Conservation (phyloP, 2,888 invertebrate genomes). For the Megamerina dolium region DNA sequence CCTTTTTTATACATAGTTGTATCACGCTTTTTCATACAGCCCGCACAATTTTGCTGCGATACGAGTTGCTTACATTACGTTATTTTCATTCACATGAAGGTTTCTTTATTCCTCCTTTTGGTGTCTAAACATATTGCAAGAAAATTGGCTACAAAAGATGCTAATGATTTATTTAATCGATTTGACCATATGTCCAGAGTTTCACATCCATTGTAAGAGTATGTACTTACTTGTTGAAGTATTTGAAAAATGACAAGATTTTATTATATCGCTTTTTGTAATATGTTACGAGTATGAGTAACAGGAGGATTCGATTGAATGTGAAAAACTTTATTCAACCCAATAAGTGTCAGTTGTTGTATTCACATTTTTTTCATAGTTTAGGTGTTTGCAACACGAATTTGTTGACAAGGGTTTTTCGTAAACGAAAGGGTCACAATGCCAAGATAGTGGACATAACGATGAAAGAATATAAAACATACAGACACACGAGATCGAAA, state of each 20-base stretch:
- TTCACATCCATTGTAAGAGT: conserved; percentile 11
- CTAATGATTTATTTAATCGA: conserved; percentile 50
- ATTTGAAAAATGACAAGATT: conserved; percentile 40
- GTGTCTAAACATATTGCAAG: conserved; percentile 28
- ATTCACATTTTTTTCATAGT: conserved; percentile 35
- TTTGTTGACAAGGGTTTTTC: conserved; percentile 36
- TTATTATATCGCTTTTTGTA: conserved; percentile 14
- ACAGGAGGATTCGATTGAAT: too few species aligned
- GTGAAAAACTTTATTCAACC: too few species aligned
- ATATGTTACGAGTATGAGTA: conserved; percentile 13
- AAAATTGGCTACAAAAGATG: conserved; percentile 46
- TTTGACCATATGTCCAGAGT: conserved; percentile 44
- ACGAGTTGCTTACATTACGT: too few species aligned
- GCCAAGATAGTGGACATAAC: too few species aligned
- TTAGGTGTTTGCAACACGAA: conserved; percentile 20
- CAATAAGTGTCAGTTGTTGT: conserved; percentile 26
- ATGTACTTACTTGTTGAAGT: conserved; percentile 6
- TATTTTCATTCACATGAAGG: too few species aligned
- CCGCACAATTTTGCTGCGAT: too few species aligned
- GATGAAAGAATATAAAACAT: too few species aligned
- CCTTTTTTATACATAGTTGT: too few species aligned
- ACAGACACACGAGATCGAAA: conserved; percentile 7
- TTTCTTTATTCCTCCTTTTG: too few species aligned
- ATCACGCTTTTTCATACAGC: too few species aligned
- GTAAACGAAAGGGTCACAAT: conserved; percentile 2